Percentiles rank a stretch among this genome's conserved stretches.
phyloP scores from a whole-genome alignment of 2,797 vertebrate species.

The Luscinia luscinia region DNA sequence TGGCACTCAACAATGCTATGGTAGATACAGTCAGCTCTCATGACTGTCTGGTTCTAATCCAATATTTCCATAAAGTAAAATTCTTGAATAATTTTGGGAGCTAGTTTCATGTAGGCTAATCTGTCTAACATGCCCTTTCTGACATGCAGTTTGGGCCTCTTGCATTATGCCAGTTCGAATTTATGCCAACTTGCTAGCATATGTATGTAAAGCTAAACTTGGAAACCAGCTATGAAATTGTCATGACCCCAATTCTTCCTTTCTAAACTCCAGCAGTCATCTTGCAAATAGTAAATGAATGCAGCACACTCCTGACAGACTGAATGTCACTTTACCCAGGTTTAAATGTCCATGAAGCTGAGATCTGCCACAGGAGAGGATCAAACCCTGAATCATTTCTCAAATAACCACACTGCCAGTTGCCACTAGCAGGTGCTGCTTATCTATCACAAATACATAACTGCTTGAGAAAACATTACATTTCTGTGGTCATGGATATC shows the following conservation, averaged over 20 bases:
- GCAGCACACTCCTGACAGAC: not conserved
- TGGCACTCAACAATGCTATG: not conserved
- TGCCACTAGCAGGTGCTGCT: not conserved
- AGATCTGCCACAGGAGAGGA: not conserved
- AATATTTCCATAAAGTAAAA: not conserved
- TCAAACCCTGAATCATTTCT: not conserved
- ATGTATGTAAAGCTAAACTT: not conserved
- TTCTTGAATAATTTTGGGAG: not conserved
- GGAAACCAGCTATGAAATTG: not conserved
- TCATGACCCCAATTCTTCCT: not conserved
- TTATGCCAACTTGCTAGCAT: not conserved
- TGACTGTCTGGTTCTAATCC: not conserved
- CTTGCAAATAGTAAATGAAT: not conserved
- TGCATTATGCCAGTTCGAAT: not conserved
- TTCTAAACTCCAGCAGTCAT: not conserved
- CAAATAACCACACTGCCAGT: not conserved
- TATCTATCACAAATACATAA: not conserved
- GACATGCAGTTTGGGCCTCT: too few relatives aligned
- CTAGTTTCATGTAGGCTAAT: not conserved
- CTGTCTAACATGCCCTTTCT: not conserved
- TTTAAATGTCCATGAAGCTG: not conserved
- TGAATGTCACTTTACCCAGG: not conserved
- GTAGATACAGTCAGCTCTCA: not conserved
- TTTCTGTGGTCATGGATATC: not conserved
- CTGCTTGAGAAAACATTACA: not conserved